Evolutionary conservation across 2,888 invertebrate species (phyloP).

Genomic region (Theristus sp.): DNA sequence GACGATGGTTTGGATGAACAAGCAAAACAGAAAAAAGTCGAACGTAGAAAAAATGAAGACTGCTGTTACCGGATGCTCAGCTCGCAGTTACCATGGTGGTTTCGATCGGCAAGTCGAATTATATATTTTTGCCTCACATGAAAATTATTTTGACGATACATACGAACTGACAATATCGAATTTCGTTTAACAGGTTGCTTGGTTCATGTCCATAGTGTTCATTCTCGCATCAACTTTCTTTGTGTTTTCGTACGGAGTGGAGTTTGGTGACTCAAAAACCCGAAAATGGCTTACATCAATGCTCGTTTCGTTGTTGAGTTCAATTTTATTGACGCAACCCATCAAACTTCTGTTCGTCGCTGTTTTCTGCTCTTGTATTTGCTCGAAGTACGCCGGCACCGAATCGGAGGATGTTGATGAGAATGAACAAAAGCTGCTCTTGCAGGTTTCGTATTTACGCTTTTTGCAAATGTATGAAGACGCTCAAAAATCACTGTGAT

Average conservation of each 20-base stretch:
- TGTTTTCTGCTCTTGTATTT: conserved; percentile 18
- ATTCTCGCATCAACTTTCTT: conserved; percentile 31
- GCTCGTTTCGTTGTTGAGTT: conserved; percentile 34
- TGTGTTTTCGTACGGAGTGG: conserved; percentile 34
- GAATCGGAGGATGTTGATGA: conserved; percentile 27
- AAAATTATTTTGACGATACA: no score
- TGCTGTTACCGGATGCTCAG: not conserved
- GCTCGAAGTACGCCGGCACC: conserved; percentile 16
- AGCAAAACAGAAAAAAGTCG: no score
- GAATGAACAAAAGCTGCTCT: conserved; percentile 25
- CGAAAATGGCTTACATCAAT: conserved; percentile 37
- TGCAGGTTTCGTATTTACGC: no score
- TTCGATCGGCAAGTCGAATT: conserved; percentile 24
- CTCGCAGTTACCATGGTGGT: conserved; percentile 21
- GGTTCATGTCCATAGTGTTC: conserved; percentile 31
- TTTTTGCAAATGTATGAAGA: no score
- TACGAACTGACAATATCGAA: no score
- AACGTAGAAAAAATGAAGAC: not conserved
- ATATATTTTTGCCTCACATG: no score
- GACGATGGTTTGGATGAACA: no score
- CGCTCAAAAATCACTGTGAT: no score
- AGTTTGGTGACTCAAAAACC: conserved; percentile 34
- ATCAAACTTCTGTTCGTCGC: conserved; percentile 34
- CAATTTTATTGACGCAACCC: conserved; percentile 36
- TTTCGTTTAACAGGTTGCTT: conserved; percentile 28